Evolutionary conservation across 2,113 vertebrate species (phyloP).

Genomic region (Tragelaphus scriptus): DNA sequence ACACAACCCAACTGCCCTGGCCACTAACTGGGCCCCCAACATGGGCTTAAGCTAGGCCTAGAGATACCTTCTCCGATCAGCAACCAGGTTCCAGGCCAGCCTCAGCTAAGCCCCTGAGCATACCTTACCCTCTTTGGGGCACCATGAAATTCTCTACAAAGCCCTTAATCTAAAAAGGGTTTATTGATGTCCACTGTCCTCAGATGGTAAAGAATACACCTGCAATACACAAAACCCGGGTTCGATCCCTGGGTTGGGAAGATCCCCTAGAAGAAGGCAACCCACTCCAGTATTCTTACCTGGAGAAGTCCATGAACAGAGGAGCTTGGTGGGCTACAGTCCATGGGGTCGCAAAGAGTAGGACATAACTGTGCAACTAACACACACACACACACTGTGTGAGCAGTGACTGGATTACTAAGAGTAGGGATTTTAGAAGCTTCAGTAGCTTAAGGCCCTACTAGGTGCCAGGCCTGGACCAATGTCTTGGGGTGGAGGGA

Average conservation of each 20-base stretch:
- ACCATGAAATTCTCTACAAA: background rate
- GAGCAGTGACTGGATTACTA: background rate
- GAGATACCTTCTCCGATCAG: background rate
- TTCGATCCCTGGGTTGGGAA: background rate
- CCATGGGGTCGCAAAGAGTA: background rate
- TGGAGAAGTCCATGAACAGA: background rate
- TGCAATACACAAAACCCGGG: background rate
- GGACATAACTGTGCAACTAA: background rate
- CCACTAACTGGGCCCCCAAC: background rate
- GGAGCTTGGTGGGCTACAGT: background rate
- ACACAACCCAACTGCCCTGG: background rate
- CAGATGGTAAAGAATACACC: background rate
- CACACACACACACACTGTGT: background rate
- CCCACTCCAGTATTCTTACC: background rate
- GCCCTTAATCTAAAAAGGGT: background rate
- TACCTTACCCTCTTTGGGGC: background rate
- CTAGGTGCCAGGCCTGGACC: background rate
- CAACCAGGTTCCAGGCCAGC: background rate
- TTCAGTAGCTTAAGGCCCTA: background rate
- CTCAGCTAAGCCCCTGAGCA: background rate
- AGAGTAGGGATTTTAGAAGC: background rate
- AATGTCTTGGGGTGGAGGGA: background rate
- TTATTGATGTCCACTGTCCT: background rate
- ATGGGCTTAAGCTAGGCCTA: background rate
- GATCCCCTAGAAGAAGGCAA: background rate